Evolutionary conservation across 2,888 invertebrate genomes (phyloP).

Genomic region (Laothoe populi): DNA sequence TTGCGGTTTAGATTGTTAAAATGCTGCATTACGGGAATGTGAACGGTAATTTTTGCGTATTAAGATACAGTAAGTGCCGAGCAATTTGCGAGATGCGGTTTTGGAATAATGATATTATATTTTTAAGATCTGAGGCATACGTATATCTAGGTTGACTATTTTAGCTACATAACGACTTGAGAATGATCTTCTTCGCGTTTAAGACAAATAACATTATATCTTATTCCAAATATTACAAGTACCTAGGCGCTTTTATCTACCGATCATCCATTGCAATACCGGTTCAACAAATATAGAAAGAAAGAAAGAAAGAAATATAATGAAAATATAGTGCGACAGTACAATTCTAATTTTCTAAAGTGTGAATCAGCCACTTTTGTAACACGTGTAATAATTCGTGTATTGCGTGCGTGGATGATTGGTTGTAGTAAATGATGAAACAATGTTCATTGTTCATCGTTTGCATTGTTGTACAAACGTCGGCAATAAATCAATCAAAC

Average conservation of each 20-base stretch:
- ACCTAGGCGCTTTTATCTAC: too few relatives aligned
- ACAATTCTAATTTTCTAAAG: not conserved
- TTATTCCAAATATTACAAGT: too few relatives aligned
- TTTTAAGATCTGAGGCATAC: not conserved
- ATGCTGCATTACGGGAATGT: not conserved
- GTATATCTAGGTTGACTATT: too few relatives aligned
- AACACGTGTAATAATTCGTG: constrained; percentile 39
- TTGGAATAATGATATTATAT: not conserved
- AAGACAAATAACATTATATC: too few relatives aligned
- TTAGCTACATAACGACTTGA: too few relatives aligned
- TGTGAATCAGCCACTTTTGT: constrained; percentile 13
- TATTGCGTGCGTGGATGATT: constrained; percentile 51
- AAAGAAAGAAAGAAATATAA: too few relatives aligned
- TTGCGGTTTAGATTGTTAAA: constrained; percentile 21
- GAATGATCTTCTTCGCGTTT: too few relatives aligned
- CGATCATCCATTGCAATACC: too few relatives aligned
- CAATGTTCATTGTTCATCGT: constrained; percentile 65
- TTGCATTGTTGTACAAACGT: constrained; percentile 64
- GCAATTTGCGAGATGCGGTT: not conserved
- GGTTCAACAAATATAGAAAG: too few relatives aligned
- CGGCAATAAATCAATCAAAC: constrained; percentile 79
- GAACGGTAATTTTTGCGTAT: constrained; percentile 9
- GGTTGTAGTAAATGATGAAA: constrained; percentile 51
- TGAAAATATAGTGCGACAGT: too few relatives aligned
- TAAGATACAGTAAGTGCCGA: not conserved